phyloP scores from a whole-genome alignment of 2,113 vertebrate species.

The Ptychochromis oligacanthus region DNA sequence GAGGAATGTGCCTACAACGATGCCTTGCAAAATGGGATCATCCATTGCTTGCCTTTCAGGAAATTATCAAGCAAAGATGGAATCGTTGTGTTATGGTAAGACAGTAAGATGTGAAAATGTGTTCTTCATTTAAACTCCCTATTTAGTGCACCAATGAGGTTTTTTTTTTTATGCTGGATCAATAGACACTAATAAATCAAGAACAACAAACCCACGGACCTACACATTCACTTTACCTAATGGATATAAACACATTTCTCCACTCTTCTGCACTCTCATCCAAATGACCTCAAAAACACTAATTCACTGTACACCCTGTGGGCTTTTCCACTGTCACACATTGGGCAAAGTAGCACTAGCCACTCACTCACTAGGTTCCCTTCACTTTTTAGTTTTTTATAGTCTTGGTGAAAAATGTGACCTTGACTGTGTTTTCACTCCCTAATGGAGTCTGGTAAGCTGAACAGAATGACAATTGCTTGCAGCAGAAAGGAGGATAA shows the following conservation, averaged over 20 bases:
- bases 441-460: slow-evolving; percentile 30
- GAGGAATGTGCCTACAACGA: slow-evolving; percentile 49
- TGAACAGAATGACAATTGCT: slow-evolving; percentile 51
- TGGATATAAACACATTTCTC: slow-evolving; percentile 29
- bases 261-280: slow-evolving; percentile 14
- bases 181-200: slow-evolving; percentile 34
- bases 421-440: slow-evolving; percentile 44
- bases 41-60: slow-evolving; percentile 9
- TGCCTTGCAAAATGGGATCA: slow-evolving; percentile 24
- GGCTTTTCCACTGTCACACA: slow-evolving; percentile 18
- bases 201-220: slow-evolving; percentile 4
- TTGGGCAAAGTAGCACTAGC: neutral
- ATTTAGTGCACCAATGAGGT: slow-evolving; percentile 1
- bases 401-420: slow-evolving; percentile 44
- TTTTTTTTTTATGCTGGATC: slow-evolving; percentile 44
- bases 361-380: slow-evolving; percentile 6
- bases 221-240: slow-evolving; percentile 30
- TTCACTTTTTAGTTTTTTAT: slow-evolving; percentile 34
- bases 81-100: neutral
- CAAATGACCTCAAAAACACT: slow-evolving; percentile 57
- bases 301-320: slow-evolving; percentile 29
- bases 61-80: slow-evolving; percentile 15
- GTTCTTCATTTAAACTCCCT: slow-evolving; percentile 17
- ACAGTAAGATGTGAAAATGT: neutral
- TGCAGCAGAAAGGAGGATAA: slow-evolving; percentile 50